These are phyloP conservation scores for Zygothrica quintamaculata DNA, from an alignment of 2,888 invertebrate species.

Conservation along the genomic window DNA sequence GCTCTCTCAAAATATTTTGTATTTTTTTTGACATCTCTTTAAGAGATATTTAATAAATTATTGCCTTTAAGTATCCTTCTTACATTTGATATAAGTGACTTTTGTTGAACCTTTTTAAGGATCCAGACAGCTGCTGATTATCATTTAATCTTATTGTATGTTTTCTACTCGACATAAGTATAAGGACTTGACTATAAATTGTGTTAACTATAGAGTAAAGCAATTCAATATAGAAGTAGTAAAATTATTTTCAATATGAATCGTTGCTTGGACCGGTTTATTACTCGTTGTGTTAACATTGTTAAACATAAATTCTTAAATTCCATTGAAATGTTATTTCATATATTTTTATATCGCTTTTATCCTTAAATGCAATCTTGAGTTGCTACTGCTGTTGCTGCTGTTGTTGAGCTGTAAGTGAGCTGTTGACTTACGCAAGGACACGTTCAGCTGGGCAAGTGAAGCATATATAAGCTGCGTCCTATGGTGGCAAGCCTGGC, in stretches of 20 bases:
- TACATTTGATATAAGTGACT: too few species aligned
- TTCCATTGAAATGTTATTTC: conserved; percentile 8
- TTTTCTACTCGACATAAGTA: too few species aligned
- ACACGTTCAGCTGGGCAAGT: conserved; percentile 51
- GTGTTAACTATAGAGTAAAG: too few species aligned
- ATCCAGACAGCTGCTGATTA: too few species aligned
- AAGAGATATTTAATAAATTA: conserved; percentile 25
- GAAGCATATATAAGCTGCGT: conserved; percentile 60
- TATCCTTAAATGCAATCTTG: conserved; percentile 27
- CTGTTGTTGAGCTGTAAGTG: conserved; percentile 14
- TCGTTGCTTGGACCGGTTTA: too few species aligned
- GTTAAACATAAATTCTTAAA: not conserved
- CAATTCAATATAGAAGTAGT: too few species aligned
- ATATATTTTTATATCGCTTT: conserved; percentile 4
- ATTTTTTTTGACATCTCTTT: conserved; percentile 11
- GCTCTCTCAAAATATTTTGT: too few species aligned
- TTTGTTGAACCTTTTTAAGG: too few species aligned
- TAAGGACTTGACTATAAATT: too few species aligned
- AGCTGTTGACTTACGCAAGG: conserved; percentile 50
- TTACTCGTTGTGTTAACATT: too few species aligned
- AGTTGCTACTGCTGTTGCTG: conserved; percentile 9
- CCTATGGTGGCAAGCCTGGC: conserved; percentile 9
- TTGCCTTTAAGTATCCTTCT: not conserved
- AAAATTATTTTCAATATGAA: too few species aligned
- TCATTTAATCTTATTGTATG: too few species aligned